Conservation (phyloP, 2,113 vertebrate species). For the Euleptes europaea region DNA sequence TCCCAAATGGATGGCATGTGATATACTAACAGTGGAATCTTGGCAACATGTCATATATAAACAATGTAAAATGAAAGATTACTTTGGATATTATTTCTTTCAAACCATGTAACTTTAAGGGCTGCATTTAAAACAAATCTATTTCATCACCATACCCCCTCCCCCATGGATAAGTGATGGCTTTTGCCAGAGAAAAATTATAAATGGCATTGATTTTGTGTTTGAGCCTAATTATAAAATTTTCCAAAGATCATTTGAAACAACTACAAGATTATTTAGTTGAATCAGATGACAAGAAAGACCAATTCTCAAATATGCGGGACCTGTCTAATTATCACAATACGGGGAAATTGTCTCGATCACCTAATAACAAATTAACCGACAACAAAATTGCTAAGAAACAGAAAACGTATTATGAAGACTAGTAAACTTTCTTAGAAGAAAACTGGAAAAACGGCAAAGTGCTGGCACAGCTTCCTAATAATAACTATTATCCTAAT, state of each 20-base stretch:
- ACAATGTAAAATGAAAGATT: constrained; percentile 9
- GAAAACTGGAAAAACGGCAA: background rate
- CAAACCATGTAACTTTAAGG: background rate
- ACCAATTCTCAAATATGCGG: background rate
- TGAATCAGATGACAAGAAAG: background rate
- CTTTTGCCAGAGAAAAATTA: background rate
- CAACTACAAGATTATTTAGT: background rate
- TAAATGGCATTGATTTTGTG: background rate
- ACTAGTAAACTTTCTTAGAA: background rate
- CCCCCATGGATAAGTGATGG: background rate
- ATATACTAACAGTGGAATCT: constrained; percentile 18
- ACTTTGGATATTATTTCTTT: constrained; percentile 5
- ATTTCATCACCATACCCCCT: background rate
- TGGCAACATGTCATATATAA: constrained; percentile 13
- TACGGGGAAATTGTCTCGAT: background rate
- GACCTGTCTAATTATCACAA: background rate
- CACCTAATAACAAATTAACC: background rate
- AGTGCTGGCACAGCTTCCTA: background rate
- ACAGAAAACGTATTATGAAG: background rate
- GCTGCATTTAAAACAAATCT: background rate
- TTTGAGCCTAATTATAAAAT: background rate
- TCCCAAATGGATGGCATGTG: background rate
- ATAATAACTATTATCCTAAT: background rate
- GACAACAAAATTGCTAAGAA: background rate
- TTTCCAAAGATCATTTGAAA: background rate